Conservation (phyloP, 2,888 invertebrate genomes). For the Oscheius sp. region DNA sequence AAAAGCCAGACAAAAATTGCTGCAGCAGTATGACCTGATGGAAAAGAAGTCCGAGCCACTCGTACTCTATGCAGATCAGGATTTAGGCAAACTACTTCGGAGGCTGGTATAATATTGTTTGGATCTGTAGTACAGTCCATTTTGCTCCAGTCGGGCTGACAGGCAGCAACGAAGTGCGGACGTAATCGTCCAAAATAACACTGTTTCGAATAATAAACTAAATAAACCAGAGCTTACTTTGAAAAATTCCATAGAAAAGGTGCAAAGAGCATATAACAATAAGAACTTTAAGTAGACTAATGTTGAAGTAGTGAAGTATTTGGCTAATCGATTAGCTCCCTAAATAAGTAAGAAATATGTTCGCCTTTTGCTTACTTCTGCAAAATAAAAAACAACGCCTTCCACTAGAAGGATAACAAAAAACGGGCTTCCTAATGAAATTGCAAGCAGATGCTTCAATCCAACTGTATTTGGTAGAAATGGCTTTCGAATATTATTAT, state of each 20-base stretch:
- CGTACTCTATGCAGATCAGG: constrained; percentile 51
- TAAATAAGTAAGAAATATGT: constrained; percentile 14
- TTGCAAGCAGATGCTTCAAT: constrained; percentile 55
- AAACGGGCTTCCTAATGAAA: constrained; percentile 60
- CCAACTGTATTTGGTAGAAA: constrained; percentile 75
- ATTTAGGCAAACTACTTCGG: constrained; percentile 44
- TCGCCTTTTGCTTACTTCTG: too few relatives aligned
- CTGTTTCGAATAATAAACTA: constrained; percentile 80
- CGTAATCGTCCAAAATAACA: constrained; percentile 82
- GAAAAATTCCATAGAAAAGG: constrained; percentile 53
- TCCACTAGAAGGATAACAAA: constrained; percentile 50
- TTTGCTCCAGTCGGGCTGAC: constrained; percentile 76
- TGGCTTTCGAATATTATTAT: constrained; percentile 88
- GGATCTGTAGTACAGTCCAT: constrained; percentile 50
- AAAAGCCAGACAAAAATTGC: constrained; percentile 63
- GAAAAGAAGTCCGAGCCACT: constrained; percentile 66
- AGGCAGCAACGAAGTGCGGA: constrained; percentile 91
- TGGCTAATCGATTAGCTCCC: constrained; percentile 50
- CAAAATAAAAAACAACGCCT: constrained; percentile 43
- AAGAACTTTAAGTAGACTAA: constrained; percentile 63
- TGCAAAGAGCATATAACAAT: constrained; percentile 50
- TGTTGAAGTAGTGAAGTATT: constrained; percentile 54
- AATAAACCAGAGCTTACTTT: constrained; percentile 72
- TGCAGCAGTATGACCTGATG: constrained; percentile 68
- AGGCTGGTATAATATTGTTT: constrained; percentile 40